A percentile compares a stretch with the other conserved stretches of the same genome.
Evolutionary conservation across 1,140 invertebrate genomes (phyloP).

Genomic region (Camponotus floridanus): DNA sequence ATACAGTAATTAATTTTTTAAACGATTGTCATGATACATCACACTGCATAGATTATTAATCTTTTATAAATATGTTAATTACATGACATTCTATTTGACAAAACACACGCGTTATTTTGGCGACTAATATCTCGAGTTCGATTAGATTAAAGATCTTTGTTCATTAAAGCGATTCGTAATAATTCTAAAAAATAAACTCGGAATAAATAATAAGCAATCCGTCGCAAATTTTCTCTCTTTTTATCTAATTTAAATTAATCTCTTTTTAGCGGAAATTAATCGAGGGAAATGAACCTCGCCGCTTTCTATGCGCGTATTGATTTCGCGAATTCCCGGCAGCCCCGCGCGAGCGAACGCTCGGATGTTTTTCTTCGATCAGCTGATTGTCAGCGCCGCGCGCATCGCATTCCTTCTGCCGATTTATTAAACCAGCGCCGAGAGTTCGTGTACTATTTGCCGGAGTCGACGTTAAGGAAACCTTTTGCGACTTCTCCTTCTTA

Average conservation of each 20-base stretch:
- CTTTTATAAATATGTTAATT: background rate
- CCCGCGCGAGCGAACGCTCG: background rate
- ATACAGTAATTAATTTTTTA: background rate
- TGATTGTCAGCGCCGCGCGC: background rate
- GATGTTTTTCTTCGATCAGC: conserved; percentile 35
- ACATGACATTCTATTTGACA: background rate
- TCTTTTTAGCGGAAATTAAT: conserved; percentile 6
- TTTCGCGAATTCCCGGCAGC: conserved; percentile 4
- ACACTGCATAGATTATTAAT: background rate
- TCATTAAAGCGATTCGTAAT: no score
- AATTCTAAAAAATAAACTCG: background rate
- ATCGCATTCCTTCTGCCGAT: conserved; percentile 20
- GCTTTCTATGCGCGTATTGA: conserved; percentile 2
- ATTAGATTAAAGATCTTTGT: background rate
- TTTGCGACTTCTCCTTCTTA: background rate
- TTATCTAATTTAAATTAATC: background rate
- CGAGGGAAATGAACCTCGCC: background rate
- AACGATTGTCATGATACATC: background rate
- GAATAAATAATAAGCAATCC: background rate
- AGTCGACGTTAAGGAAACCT: conserved; percentile 1
- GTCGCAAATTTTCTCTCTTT: background rate
- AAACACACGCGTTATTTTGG: background rate
- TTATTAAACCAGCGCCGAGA: conserved; percentile 6
- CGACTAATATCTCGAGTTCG: background rate
- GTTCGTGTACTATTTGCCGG: conserved; percentile 26